Evolutionary conservation across 2,113 vertebrate species (phyloP).

Genomic region (Anarrhichthys ocellatus): DNA sequence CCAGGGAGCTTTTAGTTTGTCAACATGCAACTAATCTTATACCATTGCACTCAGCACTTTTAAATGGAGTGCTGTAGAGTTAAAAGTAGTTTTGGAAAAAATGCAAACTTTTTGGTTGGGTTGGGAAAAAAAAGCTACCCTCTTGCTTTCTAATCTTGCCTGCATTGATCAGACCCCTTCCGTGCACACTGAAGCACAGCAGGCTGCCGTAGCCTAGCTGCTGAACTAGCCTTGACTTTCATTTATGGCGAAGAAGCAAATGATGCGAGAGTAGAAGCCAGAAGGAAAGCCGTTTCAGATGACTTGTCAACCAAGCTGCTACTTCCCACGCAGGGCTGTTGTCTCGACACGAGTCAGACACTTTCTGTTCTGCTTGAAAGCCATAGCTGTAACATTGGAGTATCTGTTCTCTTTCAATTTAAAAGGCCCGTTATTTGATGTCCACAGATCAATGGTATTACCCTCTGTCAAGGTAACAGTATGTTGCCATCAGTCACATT

Average conservation of each 20-base stretch:
- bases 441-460: conserved; percentile 38
- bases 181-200: conserved; percentile 61
- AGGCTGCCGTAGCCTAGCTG: conserved; percentile 40
- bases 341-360: conserved; percentile 51
- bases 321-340: conserved; percentile 31
- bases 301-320: conserved; percentile 57
- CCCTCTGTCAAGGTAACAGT: conserved; percentile 16
- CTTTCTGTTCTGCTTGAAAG: conserved; percentile 56
- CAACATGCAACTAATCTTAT: conserved; percentile 33
- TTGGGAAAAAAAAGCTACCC: conserved; percentile 30
- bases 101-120: conserved; percentile 31
- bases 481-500: conserved; percentile 29
- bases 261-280: conserved; percentile 44
- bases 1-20: conserved; percentile 50
- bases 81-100: conserved; percentile 28
- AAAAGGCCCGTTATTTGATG: conserved; percentile 44
- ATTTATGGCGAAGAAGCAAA: conserved; percentile 66
- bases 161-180: conserved; percentile 74
- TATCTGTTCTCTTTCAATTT: conserved; percentile 34
- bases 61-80: conserved; percentile 14
- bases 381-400: conserved; percentile 24
- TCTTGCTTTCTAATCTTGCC: conserved; percentile 65
- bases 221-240: conserved; percentile 51
- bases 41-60: conserved; percentile 32
- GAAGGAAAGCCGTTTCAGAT: conserved; percentile 60